These are phyloP conservation scores for Cololabis saira DNA, from an alignment of 2,113 vertebrate species.

Conservation along the genomic window DNA sequence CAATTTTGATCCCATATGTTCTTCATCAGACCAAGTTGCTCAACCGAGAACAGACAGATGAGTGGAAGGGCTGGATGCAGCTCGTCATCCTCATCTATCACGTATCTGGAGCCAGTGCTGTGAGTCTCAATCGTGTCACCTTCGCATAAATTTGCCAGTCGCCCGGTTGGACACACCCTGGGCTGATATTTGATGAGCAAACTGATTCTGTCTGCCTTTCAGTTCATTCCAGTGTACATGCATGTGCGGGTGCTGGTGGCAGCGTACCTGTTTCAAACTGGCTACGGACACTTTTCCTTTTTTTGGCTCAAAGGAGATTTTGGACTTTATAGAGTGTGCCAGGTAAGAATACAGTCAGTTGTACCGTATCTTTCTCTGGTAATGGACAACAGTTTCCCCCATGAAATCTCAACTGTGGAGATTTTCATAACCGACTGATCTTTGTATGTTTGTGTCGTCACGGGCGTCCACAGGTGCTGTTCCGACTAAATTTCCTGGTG, in stretches of 20 bases:
- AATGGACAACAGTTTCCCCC: too few species aligned
- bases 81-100: constrained; percentile 99
- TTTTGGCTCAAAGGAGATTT: constrained; percentile 99
- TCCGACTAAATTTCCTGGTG: constrained; percentile 97
- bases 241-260: constrained; percentile 96
- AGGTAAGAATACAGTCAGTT: constrained; percentile 79
- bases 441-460: background rate
- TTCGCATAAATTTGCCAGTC: background rate
- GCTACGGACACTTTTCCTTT: constrained; percentile 98
- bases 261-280: constrained; percentile 97
- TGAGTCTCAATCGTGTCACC: constrained; percentile 76
- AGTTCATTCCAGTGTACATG: constrained; percentile 99
- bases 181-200: background rate
- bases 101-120: constrained; percentile 96
- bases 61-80: constrained; percentile 99
- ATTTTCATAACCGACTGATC: background rate
- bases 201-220: constrained; percentile 35
- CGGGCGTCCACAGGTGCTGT: constrained; percentile 86
- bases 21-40: constrained; percentile 89
- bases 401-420: too few species aligned
- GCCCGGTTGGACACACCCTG: background rate
- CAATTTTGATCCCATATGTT: too few species aligned
- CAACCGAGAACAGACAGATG: constrained; percentile 98
- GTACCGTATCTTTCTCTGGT: constrained; percentile 4
- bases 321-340: constrained; percentile 94